These are phyloP conservation scores for Drosophila anceps DNA, from an alignment of 2,888 invertebrate genomes.

Conservation along the genomic window DNA sequence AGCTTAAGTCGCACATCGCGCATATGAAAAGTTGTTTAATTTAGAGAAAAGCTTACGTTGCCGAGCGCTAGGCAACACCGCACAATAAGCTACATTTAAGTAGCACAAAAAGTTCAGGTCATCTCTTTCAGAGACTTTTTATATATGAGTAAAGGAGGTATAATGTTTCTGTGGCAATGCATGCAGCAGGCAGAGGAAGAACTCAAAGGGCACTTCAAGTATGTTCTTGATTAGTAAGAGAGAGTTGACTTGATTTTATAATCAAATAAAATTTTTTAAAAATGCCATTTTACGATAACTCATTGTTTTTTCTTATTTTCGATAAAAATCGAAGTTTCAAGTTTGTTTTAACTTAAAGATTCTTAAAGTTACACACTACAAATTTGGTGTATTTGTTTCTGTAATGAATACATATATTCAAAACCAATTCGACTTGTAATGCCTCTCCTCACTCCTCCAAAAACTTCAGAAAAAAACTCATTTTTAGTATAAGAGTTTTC, in stretches of 20 bases:
- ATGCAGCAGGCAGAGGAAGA: background rate
- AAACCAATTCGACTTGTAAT: no score
- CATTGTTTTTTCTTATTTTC: no score
- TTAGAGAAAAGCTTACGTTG: background rate
- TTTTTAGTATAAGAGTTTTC: background rate
- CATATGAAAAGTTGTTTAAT: background rate
- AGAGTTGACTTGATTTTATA: background rate
- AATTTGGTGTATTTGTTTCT: no score
- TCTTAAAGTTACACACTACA: no score
- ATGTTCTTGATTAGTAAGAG: background rate
- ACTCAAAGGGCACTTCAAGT: background rate
- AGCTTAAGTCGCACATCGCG: background rate
- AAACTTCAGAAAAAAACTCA: background rate
- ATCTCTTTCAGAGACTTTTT: background rate
- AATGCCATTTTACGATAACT: no score
- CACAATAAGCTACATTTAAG: slow-evolving; percentile 71
- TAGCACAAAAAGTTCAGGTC: background rate
- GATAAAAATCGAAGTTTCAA: no score
- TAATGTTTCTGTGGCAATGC: background rate
- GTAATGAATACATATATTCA: no score
- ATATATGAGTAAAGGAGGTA: background rate
- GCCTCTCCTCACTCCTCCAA: no score
- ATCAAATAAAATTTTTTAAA: no score
- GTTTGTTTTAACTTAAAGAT: no score
- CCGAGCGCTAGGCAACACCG: slow-evolving; percentile 51